Evolutionary conservation across 2,113 vertebrate genomes (phyloP), one percentile per base, ranked within the genome.

Genomic region (Osmerus mordax): DNA sequence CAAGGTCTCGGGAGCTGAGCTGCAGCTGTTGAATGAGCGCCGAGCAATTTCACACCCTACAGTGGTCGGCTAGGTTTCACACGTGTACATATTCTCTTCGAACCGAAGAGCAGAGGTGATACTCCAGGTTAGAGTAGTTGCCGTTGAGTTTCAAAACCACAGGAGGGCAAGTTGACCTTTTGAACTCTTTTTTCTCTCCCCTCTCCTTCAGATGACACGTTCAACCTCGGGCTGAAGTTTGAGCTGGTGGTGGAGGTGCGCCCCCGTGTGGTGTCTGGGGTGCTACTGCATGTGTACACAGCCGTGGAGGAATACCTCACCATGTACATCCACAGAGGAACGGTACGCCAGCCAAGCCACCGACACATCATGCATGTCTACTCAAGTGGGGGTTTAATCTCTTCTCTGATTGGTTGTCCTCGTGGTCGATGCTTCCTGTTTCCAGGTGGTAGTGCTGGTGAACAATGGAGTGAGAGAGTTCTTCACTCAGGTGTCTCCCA

Each of bases 161-260:
- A 23, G 71, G 28, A 65, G 53, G 32, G 32, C 55, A 16, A 18
- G 61, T 9, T 16, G 4, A 54, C 25, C 64, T 32, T 63, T 63
- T 28, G 51, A 19, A 58, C 15, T 32, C 75, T 67, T 28, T 13
- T 3, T 4, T 63, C 77, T 66, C 71, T 54, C 19, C 77, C 70
- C 79, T 67, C 74, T 36, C 65, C 74, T 55, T 64, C 87, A 98
- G 97, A 97, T 77, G 94, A 98, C 70, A 93, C 94, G 3, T 95
- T 96, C 79, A 89, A 93, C 67, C 87, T 97, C 64, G 96, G 95
- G 3, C 71, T 92, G 67, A 94, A 87, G 75, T 96, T 98, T 89
- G 93, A 97, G 87, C 87, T 98, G 79, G 88, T 88, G 77, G 91
- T 98, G 90, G 97, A 98, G 89, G 89, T 97, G 80, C 95, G 95